Conservation (phyloP, 2,888 invertebrate genomes). For the Scaptodrosophila latifasciaeformis region DNA sequence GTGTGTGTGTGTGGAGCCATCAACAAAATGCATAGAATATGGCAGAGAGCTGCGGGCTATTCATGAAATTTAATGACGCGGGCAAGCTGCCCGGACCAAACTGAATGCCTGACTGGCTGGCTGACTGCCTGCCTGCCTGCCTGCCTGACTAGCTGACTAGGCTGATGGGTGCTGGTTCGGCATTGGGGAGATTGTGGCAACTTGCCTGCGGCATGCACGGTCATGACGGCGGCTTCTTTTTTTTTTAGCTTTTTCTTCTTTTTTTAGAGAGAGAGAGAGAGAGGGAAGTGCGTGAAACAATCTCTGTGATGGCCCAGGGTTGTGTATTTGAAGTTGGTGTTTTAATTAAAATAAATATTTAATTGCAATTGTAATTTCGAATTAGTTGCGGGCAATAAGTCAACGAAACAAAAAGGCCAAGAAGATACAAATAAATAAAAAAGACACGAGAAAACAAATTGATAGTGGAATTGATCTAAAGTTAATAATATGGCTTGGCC, state of each 20-base stretch:
- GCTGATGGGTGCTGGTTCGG: not conserved
- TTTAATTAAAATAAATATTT: conserved; percentile 69
- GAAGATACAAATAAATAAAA: too few relatives aligned
- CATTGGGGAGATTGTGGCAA: conserved; percentile 19
- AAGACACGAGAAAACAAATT: too few relatives aligned
- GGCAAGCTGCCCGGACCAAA: conserved; percentile 37
- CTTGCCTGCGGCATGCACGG: not conserved
- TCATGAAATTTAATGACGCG: conserved; percentile 68
- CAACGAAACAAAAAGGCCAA: not conserved
- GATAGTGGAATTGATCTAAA: too few relatives aligned
- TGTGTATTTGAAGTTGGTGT: conserved; percentile 57
- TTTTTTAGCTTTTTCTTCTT: too few relatives aligned
- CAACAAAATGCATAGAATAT: conserved; percentile 61
- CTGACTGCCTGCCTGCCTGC: not conserved
- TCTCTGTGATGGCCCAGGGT: conserved; percentile 8
- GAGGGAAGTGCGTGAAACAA: not conserved
- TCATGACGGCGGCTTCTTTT: too few relatives aligned
- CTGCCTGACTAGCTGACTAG: not conserved
- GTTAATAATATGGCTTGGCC: too few relatives aligned
- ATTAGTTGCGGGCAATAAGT: conserved; percentile 56
- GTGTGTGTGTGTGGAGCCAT: conserved; percentile 34
- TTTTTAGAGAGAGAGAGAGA: not conserved
- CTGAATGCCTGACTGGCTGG: conserved; percentile 2
- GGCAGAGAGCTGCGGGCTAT: conserved; percentile 58
- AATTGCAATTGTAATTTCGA: conserved; percentile 59